phyloP scores from a whole-genome alignment of 2,888 invertebrate genomes.

The Trissoscelio sp. region DNA sequence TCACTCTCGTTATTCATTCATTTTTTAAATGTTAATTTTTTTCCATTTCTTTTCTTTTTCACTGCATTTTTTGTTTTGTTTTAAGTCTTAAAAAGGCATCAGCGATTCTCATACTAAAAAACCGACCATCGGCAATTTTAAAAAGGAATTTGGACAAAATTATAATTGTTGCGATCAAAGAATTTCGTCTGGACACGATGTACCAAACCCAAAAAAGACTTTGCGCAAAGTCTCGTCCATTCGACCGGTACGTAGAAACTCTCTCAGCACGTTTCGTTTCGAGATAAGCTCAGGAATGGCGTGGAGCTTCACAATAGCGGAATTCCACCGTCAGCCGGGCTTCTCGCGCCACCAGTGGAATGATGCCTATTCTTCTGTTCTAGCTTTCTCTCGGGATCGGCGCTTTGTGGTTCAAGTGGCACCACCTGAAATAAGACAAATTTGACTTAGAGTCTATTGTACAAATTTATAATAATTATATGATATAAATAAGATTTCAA shows the following conservation, averaged over 20 bases:
- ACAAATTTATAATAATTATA: too few relatives aligned
- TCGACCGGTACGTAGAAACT: slow-evolving; percentile 60
- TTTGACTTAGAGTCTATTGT: too few relatives aligned
- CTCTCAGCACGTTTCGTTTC: slow-evolving; percentile 45
- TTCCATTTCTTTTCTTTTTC: background rate
- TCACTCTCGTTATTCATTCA: slow-evolving; percentile 56
- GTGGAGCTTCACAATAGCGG: slow-evolving; percentile 57
- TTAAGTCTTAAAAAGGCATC: slow-evolving; percentile 60
- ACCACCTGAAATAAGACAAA: slow-evolving; percentile 44
- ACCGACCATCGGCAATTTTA: slow-evolving; percentile 9
- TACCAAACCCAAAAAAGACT: slow-evolving; percentile 52
- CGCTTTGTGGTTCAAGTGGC: slow-evolving; percentile 56
- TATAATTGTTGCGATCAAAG: slow-evolving; percentile 27
- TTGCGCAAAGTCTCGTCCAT: slow-evolving; percentile 39
- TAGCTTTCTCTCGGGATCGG: slow-evolving; percentile 47
- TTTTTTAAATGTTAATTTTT: slow-evolving; percentile 10
- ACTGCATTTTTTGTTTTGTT: slow-evolving; percentile 11
- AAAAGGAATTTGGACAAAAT: slow-evolving; percentile 31
- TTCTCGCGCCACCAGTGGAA: slow-evolving; percentile 64
- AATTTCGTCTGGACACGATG: slow-evolving; percentile 27
- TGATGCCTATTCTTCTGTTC: slow-evolving; percentile 64
- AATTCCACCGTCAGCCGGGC: slow-evolving; percentile 63
- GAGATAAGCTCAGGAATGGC: slow-evolving; percentile 62
- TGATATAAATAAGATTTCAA: too few relatives aligned
- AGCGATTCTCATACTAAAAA: slow-evolving; percentile 49